Conservation (phyloP, 2,113 vertebrate species). For the Pandion haliaetus region DNA sequence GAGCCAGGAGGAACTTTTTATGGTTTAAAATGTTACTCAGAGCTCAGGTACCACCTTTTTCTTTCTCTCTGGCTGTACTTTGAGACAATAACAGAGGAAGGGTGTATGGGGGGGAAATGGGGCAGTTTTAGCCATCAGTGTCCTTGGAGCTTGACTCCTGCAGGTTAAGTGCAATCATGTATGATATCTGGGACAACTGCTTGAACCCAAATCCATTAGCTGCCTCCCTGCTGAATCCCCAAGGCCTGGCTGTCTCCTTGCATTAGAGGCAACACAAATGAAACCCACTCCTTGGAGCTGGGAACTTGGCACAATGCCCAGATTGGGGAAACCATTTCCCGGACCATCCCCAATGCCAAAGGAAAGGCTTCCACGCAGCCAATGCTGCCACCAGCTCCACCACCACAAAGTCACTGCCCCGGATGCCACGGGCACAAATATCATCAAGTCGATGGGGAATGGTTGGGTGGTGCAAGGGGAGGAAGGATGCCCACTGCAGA, state of each 20-base stretch:
- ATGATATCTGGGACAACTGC: constrained; percentile 45
- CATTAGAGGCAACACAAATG: constrained; percentile 42
- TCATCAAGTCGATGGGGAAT: background rate
- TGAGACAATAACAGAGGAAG: background rate
- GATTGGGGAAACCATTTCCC: background rate
- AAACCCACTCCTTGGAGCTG: background rate
- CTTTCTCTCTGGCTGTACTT: background rate
- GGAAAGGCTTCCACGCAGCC: background rate
- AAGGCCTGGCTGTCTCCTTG: constrained; percentile 57
- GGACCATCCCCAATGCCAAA: background rate
- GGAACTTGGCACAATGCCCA: background rate
- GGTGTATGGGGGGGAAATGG: fast-evolving
- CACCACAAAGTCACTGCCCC: background rate
- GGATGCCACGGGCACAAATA: background rate
- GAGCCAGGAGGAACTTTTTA: background rate
- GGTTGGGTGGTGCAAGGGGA: fast-evolving
- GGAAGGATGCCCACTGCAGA: background rate
- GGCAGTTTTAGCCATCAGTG: background rate
- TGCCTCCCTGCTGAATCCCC: constrained; percentile 39
- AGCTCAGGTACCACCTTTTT: background rate
- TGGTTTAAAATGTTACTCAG: background rate
- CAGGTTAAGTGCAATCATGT: constrained; percentile 31
- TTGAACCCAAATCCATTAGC: constrained; percentile 68
- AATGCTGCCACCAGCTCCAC: background rate
- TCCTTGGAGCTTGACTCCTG: background rate